These are phyloP conservation scores for Hippopotamus amphibius DNA, from an alignment of 2,113 vertebrate species.

Conservation along the genomic window DNA sequence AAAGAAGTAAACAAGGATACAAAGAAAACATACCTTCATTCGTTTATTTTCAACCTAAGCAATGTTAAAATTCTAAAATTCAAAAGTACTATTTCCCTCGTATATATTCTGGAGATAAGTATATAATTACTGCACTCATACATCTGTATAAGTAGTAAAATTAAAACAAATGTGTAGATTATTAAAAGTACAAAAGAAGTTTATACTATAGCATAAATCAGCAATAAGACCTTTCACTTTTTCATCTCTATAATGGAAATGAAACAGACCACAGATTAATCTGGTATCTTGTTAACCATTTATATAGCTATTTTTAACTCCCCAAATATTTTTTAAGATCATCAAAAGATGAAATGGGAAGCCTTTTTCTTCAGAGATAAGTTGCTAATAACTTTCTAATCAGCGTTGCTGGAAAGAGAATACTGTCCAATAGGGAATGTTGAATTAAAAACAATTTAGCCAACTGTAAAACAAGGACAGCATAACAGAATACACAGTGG, in stretches of 20 bases:
- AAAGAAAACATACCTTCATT: not conserved
- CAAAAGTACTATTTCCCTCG: not conserved
- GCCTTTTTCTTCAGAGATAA: not conserved
- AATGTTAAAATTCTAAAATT: conserved; percentile 41
- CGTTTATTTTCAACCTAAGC: conserved; percentile 31
- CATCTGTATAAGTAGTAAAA: not conserved
- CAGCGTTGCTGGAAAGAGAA: conserved; percentile 22
- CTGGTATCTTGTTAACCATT: not conserved
- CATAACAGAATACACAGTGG: not conserved
- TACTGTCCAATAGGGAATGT: not conserved
- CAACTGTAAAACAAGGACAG: not conserved
- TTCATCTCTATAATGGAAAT: conserved; percentile 16
- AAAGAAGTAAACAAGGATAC: not conserved
- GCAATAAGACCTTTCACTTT: not conserved
- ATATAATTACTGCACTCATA: not conserved
- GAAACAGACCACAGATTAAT: not conserved
- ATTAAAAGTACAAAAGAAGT: conserved; percentile 25
- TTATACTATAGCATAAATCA: not conserved
- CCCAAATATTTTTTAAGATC: not conserved
- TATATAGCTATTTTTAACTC: not conserved
- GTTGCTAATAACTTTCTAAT: conserved; percentile 4
- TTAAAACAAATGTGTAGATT: not conserved
- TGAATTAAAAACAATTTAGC: not conserved
- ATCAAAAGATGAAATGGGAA: not conserved
- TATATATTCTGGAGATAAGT: not conserved